phyloP scores from a whole-genome alignment of 2,888 invertebrate genomes.

The Tetranychus piercei region DNA sequence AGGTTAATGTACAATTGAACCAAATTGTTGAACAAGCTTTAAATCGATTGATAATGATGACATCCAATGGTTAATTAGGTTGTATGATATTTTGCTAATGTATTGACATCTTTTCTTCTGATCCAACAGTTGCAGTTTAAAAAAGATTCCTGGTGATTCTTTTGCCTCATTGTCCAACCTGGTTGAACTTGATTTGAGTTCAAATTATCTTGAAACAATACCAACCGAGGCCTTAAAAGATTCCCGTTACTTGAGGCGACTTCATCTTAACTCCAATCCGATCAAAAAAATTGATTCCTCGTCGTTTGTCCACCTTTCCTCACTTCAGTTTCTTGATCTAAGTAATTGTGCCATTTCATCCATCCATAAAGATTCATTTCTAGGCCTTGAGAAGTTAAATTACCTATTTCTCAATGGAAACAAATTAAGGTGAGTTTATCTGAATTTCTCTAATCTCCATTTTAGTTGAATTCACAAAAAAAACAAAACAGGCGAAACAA shows the following conservation, averaged over 20 bases:
- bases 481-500: not conserved
- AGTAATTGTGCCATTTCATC: slow-evolving; percentile 25
- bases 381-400: slow-evolving; percentile 25
- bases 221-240: slow-evolving; percentile 24
- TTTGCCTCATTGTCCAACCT: slow-evolving; percentile 24
- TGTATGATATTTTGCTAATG: too few species aligned
- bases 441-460: too few species aligned
- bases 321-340: slow-evolving; percentile 25
- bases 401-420: slow-evolving; percentile 26
- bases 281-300: slow-evolving; percentile 25
- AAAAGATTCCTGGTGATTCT: slow-evolving; percentile 13
- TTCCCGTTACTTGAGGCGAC: slow-evolving; percentile 23
- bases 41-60: too few species aligned
- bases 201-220: slow-evolving; percentile 25
- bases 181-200: slow-evolving; percentile 27
- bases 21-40: too few species aligned
- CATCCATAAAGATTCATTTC: slow-evolving; percentile 25
- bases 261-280: slow-evolving; percentile 26
- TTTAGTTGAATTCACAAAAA: too few species aligned
- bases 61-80: too few species aligned
- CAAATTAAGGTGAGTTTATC: slow-evolving; percentile 23
- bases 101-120: not conserved
- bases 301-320: slow-evolving; percentile 23
- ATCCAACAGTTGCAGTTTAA: not conserved
- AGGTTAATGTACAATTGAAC: too few species aligned